A percentile compares a stretch with the other conserved stretches of the same genome.
phyloP scores from a whole-genome alignment of 2,797 vertebrate genomes.

The Oceanodroma leucorhoa region DNA sequence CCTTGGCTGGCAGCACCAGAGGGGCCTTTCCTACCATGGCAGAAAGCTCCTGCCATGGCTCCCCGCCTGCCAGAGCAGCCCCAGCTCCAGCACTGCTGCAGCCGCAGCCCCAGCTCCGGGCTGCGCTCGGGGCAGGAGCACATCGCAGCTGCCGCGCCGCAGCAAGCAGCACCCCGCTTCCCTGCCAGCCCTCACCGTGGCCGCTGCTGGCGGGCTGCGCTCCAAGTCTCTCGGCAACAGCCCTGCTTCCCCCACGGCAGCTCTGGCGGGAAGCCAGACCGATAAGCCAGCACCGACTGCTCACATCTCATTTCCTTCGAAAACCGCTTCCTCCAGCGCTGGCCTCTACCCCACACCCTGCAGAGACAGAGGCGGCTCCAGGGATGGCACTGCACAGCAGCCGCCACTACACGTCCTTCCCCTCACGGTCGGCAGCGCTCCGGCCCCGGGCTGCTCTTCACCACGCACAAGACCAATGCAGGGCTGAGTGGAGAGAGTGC shows the following conservation, averaged over 20 bases:
- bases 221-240: not conserved
- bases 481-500: fast-evolving
- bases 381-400: fast-evolving
- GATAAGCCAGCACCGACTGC: not conserved
- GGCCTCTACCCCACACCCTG: not conserved
- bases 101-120: not conserved
- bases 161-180: fast-evolving
- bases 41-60: not conserved
- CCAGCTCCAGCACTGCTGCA: not conserved
- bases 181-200: not conserved
- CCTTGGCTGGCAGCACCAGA: fast-evolving
- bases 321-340: not conserved
- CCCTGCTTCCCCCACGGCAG: not conserved
- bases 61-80: not conserved
- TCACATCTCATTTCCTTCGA: not conserved
- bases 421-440: fast-evolving
- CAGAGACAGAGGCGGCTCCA: not conserved
- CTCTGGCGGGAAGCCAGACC: not conserved
- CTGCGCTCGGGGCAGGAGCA: not conserved
- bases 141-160: not conserved
- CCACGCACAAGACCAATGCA: fast-evolving
- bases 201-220: fast-evolving
- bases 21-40: fast-evolving
- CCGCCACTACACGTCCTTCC: fast-evolving
- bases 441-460: not conserved